Conservation (phyloP, 2,113 vertebrate genomes). For the Caranx melampygus region DNA sequence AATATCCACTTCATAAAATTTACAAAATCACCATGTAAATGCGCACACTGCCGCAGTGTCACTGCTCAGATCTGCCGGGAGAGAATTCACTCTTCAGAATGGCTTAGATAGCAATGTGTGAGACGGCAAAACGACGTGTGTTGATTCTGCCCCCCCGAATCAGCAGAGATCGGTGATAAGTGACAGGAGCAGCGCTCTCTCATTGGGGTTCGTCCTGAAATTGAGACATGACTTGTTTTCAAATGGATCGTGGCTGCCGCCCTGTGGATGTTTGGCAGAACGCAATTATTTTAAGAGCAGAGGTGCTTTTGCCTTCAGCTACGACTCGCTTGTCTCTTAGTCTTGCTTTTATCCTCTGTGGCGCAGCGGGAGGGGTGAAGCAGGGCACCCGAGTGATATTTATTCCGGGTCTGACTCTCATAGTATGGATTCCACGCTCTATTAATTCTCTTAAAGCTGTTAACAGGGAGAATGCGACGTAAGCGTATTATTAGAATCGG, state of each 20-base stretch:
- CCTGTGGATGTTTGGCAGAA: slow-evolving; percentile 72
- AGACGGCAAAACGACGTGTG: not conserved
- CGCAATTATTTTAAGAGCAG: not conserved
- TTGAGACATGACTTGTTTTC: slow-evolving; percentile 38
- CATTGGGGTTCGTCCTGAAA: slow-evolving; percentile 32
- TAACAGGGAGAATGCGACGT: slow-evolving; percentile 75
- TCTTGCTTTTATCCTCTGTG: slow-evolving; percentile 71
- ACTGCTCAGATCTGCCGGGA: not conserved
- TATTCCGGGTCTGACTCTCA: slow-evolving; percentile 58
- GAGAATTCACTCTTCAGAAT: not conserved
- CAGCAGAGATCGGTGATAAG: slow-evolving; percentile 40
- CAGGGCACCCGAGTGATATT: slow-evolving; percentile 58
- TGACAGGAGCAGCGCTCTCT: slow-evolving; percentile 43
- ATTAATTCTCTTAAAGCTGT: slow-evolving; percentile 79
- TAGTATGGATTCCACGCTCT: slow-evolving; percentile 79
- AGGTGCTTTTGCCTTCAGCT: slow-evolving; percentile 51
- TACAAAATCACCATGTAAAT: not conserved
- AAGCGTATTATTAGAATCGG: slow-evolving; percentile 81
- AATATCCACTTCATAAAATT: not conserved
- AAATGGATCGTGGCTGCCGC: slow-evolving; percentile 68
- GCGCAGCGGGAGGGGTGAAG: slow-evolving; percentile 54
- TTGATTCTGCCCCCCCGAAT: slow-evolving; percentile 3
- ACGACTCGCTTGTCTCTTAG: slow-evolving; percentile 54
- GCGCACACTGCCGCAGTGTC: not conserved
- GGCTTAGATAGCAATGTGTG: not conserved